Base-by-base conservation (phyloP, 2,888 invertebrate genomes). In the Andrena marginata region DNA sequence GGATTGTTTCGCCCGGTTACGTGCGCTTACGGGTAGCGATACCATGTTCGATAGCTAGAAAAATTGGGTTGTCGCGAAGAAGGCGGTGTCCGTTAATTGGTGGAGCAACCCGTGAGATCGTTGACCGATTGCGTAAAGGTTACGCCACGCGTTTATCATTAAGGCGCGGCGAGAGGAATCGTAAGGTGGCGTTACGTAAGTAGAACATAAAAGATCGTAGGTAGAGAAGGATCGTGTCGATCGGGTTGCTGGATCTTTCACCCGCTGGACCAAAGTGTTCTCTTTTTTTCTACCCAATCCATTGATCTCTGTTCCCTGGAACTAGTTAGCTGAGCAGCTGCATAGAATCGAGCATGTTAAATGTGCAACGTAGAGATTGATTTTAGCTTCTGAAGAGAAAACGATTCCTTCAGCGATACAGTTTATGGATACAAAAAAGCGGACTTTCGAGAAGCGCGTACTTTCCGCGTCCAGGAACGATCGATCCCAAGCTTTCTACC, bases 51-150 rank as follows among this genome's bases (percentile, higher is more conserved):
- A 26, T 23, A 10, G 5, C 4, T 10, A 23, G n/a, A 35, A 54
- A 62, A 62, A 76, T 73, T 76, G 16, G 51, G 0, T 51, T 35
- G 7, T 16, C 73, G 20, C 3, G 75, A n/a, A 62, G 35, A 62
- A 23, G 31, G 6, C 16, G n/a, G 20, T 16, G 0, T 6, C 42
- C 51, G 49, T 10, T 60, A 60, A 70, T 26, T 70, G 23, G 2
- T 13, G 2, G 6, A 56, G 56, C 31, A 0, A 8, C 10, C 5
- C 7, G n/a, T 0, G 16, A 13, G 31, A 49, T 31, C n/a, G 29
- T 31, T 13, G 13, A 63, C 7, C 48, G 16, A 23, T 76, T 62
- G 23, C 54, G 42, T 54, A 73, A 73, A 54, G 0, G 23, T 56
- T 56, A 56, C 23, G 56, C 13, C 1, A 0, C 31, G 16, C 16